Percentiles rank a stretch among this genome's conserved stretches.
Conservation (phyloP, 2,113 vertebrate genomes). For the Psilopogon haemacephalus region DNA sequence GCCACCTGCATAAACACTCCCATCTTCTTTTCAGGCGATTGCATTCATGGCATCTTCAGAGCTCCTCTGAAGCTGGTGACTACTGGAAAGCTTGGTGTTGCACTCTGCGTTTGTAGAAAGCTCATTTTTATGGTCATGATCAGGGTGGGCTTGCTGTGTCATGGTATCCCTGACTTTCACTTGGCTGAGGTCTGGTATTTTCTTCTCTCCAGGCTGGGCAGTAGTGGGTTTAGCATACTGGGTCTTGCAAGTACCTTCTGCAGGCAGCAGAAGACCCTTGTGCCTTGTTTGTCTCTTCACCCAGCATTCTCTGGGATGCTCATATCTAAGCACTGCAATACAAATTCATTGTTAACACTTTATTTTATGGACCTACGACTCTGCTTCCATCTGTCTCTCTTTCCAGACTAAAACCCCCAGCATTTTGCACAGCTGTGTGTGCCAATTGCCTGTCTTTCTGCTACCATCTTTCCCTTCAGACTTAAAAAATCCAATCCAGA, state of each 20-base stretch:
- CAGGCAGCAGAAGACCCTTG: not conserved
- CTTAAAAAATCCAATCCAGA: not conserved
- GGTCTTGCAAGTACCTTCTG: not conserved
- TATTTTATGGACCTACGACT: not conserved
- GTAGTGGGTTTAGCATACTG: not conserved
- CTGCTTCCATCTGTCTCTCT: not conserved
- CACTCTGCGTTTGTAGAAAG: not conserved
- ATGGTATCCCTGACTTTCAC: not conserved
- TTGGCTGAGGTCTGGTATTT: not conserved
- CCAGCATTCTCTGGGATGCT: not conserved
- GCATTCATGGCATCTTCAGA: not conserved
- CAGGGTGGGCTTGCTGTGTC: not conserved
- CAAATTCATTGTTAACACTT: not conserved
- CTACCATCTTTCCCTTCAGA: not conserved
- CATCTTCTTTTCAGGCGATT: not conserved
- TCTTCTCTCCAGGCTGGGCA: not conserved
- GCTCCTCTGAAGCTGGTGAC: not conserved
- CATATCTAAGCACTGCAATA: not conserved
- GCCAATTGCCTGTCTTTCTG: not conserved
- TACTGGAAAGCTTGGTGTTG: not conserved
- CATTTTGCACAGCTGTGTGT: not conserved
- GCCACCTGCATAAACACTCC: conserved; percentile 10
- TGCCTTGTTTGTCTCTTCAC: not conserved
- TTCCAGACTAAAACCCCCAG: not conserved
- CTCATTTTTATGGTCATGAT: not conserved